These are phyloP conservation scores for Plebejus argus DNA, from an alignment of 2,888 invertebrate species.

Conservation along the genomic window DNA sequence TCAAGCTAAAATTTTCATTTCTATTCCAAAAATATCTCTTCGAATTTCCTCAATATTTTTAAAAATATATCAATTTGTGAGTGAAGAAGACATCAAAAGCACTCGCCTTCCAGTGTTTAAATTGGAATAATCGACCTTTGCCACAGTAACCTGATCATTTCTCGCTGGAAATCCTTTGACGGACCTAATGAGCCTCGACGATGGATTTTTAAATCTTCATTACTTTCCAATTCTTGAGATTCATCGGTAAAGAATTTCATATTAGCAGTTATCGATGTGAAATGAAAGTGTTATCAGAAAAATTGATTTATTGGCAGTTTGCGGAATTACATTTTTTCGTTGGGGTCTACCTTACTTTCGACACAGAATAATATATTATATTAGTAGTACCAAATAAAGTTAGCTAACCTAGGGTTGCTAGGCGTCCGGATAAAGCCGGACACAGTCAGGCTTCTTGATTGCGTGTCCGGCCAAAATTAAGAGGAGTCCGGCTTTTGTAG, in stretches of 20 bases:
- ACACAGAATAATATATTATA: too few species aligned
- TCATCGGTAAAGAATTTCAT: not conserved
- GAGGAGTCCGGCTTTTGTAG: too few species aligned
- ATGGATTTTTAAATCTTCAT: slow-evolving; percentile 12
- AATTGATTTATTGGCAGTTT: not conserved
- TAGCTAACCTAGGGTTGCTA: too few species aligned
- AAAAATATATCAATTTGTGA: slow-evolving; percentile 14
- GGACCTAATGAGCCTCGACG: slow-evolving; percentile 17
- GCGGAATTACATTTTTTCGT: too few species aligned
- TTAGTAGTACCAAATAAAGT: too few species aligned
- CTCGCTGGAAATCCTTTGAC: slow-evolving; percentile 25
- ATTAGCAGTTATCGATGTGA: not conserved
- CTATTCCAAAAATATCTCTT: not conserved
- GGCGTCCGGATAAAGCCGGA: too few species aligned
- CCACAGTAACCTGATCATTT: slow-evolving; percentile 20
- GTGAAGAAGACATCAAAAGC: slow-evolving; percentile 18
- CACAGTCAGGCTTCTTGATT: too few species aligned
- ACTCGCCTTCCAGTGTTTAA: slow-evolving; percentile 9
- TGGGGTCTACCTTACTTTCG: too few species aligned
- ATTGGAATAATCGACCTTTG: slow-evolving; percentile 28
- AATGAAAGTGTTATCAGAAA: not conserved
- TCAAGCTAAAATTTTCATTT: not conserved
- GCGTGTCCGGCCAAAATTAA: too few species aligned
- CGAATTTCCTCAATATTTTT: not conserved
- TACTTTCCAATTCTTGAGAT: not conserved